Evolutionary conservation across 2,797 vertebrate genomes (phyloP), one percentile per base, ranked within the genome.

Genomic region (Taeniopygia guttata): DNA sequence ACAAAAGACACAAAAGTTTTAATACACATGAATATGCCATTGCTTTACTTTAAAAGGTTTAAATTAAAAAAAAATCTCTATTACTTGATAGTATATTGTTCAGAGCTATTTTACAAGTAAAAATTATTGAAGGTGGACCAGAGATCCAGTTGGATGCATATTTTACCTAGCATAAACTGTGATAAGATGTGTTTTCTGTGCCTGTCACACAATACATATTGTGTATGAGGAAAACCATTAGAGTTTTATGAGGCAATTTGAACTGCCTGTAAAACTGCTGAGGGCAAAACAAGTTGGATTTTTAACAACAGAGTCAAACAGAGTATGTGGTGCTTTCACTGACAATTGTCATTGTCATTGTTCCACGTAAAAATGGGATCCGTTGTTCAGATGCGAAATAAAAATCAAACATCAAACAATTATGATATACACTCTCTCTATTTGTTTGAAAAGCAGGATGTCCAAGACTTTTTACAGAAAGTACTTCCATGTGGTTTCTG

Each of bases 161-260:
- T 75, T 83, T 86, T 68, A 55, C 26, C 11, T 59, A 58, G 17
- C 8, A 86, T 62, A 75, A 81, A 63, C 40, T 75, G 51, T 70
- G 64, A 63, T 51, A 75, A 84, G 54, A 27, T 21, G 15, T 63
- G 16, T 16, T 83, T 90, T 84, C 63, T 73, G 21, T 86, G 46
- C 26, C 60, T 89, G n/a, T 34, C 34, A 70, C 34, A 87, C 27
- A 74, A 60, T 70, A 67, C 17, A 59, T 89, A 84, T 82, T 66
- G 64, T 76, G 36, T 73, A 86, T 66, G 34, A 89, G 30, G 59
- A 81, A 94, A 95, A 43, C 34, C 59, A 74, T 84, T 82, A 84
- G 36, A 90, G 20, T 67, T 95, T 92, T 93, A 95, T 68, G 84
- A 95, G 78, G 64, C 49, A 82, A 83, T 84, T 46, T 90, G 59